A percentile compares a stretch with the other conserved stretches of the same genome.
These are phyloP conservation scores for Pelodiscus sinensis DNA, from an alignment of 2,113 vertebrate genomes.

Conservation along the genomic window DNA sequence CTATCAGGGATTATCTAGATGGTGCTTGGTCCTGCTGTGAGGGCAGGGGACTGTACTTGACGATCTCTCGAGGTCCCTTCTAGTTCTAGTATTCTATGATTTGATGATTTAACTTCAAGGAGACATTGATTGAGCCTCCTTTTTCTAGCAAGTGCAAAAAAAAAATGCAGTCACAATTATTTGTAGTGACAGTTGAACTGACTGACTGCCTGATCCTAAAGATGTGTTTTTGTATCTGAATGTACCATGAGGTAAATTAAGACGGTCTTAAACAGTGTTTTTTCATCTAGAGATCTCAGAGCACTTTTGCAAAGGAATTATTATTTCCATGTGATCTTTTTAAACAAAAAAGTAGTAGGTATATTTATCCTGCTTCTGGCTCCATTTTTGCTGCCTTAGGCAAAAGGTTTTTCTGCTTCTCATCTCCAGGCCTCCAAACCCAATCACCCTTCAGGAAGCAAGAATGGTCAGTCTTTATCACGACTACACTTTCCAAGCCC, in stretches of 20 bases:
- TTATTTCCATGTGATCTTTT: not conserved
- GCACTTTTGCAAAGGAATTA: not conserved
- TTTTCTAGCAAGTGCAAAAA: not conserved
- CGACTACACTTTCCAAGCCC: not conserved
- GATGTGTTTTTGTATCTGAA: not conserved
- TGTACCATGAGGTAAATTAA: not conserved
- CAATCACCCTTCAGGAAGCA: not conserved
- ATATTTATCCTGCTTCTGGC: not conserved
- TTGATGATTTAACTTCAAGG: not conserved
- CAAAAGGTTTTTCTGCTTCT: not conserved
- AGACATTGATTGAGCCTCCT: not conserved
- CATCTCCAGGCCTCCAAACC: not conserved
- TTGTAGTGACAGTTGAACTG: not conserved
- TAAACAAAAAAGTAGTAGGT: not conserved
- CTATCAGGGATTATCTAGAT: too few species aligned
- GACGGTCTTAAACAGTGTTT: not conserved
- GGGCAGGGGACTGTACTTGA: too few species aligned
- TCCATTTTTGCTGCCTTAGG: not conserved
- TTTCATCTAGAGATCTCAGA: slow-evolving; percentile 4
- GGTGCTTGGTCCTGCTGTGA: too few species aligned
- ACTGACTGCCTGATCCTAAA: slow-evolving; percentile 2
- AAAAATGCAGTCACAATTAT: not conserved
- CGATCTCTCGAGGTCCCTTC: too few species aligned
- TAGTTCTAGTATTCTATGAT: too few species aligned
- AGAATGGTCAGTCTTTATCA: not conserved